These are phyloP conservation scores for Lethenteron reissneri DNA, from an alignment of 2,113 vertebrate species.

Conservation along the genomic window DNA sequence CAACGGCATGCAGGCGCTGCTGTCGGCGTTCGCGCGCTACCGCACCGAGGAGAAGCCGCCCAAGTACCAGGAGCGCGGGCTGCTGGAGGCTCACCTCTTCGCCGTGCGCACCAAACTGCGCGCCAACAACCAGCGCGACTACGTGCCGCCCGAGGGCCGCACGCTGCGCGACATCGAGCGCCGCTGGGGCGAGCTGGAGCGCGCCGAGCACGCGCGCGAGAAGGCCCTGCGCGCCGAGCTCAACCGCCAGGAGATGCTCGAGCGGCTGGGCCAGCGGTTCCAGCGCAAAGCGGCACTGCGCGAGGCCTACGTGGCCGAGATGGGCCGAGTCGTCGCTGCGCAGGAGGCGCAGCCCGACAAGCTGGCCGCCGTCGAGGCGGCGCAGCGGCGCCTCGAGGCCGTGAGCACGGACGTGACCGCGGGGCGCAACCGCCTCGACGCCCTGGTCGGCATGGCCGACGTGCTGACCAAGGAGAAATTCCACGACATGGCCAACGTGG, in stretches of 20 bases:
- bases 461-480: conserved; percentile 39
- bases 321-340: conserved; percentile 27
- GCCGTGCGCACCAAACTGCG: conserved; percentile 36
- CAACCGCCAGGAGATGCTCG: conserved; percentile 40
- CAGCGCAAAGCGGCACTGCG: conserved; percentile 41
- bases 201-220: conserved; percentile 28
- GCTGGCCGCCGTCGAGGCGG: conserved; percentile 24
- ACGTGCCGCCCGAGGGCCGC: conserved; percentile 34
- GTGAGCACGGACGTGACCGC: conserved; percentile 42
- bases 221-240: conserved; percentile 34
- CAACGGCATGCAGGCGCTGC: conserved; percentile 34
- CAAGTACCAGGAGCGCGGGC: conserved; percentile 49
- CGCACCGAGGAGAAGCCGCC: conserved; percentile 54
- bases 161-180: conserved; percentile 36
- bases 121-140: conserved; percentile 42
- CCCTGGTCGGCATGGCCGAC: conserved; percentile 32
- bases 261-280: conserved; percentile 48
- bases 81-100: conserved; percentile 53
- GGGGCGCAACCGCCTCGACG: conserved; percentile 36
- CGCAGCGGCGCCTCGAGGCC: conserved; percentile 39
- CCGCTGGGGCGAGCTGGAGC: conserved; percentile 37
- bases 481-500: conserved; percentile 32
- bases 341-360: conserved; percentile 24
- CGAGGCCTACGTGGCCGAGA: conserved; percentile 43
- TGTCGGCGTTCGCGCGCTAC: conserved; percentile 47